Evolutionary conservation across 1,140 invertebrate species (phyloP), one percentile per base, ranked within the genome.

Genomic region (Oryzaephilus surinamensis): DNA sequence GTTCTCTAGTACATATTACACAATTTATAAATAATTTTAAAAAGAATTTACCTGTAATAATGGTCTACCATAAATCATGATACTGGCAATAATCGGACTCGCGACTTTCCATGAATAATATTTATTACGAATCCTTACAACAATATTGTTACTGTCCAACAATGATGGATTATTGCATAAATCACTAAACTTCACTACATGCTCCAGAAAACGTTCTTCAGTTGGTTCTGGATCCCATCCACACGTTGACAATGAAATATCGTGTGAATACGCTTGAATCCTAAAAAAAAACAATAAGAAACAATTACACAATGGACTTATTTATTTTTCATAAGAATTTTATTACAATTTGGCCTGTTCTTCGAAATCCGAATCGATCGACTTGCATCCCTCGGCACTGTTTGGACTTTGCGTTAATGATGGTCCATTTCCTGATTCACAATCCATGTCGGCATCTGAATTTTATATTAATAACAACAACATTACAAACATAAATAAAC

Each of bases 351-450:
- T 62, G 15, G 49, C 54, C n/a, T 60, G 57, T 50, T 87, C 83
- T 35, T 89, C 85, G 54, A 81, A 84, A 53, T 88, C 84, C 23
- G 82, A 87, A 60, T 88, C 84, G 4, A 84, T 52, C 3, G 76
- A 77, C 49, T 81, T 81, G 10, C 76, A 79, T 11, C 83, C 82
- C 54, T 91, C 87, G 13, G 84, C 76, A 35, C 87, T 91, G 48
- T 86, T 84, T 3, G 93, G 92, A 30, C 89, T 95, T 54, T 95
- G 90, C 2, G 92, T 87, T 34, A 97, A 65, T 16, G 91, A 96
- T 6, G 88, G 81, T 4, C 93, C 93, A 58, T 91, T 91, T 26
- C 93, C 93, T 31, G 90, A 95, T 66, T 97, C 92, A 33, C 81
- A 81, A 67, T 97, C 93, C 58, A 94, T 90, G 59, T 96, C 91